These are phyloP conservation scores for Brachionus plicatilis DNA, from an alignment of 1,140 invertebrate genomes.

Conservation along the genomic window DNA sequence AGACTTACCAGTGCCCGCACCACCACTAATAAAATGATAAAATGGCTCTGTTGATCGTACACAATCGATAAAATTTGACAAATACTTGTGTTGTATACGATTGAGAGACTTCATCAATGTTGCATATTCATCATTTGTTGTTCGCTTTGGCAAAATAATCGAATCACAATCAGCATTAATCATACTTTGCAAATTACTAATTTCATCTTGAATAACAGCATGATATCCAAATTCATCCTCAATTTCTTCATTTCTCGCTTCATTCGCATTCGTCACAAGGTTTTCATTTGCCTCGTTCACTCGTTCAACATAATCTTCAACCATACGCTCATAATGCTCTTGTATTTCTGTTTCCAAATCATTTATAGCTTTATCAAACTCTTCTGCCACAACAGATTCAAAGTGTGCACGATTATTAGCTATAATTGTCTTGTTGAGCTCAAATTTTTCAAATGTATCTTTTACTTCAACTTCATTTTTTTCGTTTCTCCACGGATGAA, in stretches of 20 bases:
- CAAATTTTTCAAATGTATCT: not conserved
- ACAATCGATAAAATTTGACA: not conserved
- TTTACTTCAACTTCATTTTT: not conserved
- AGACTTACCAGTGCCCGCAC: not conserved
- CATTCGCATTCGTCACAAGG: not conserved
- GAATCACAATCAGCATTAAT: not conserved
- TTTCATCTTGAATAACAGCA: not conserved
- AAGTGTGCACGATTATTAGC: not conserved
- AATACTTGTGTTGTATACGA: not conserved
- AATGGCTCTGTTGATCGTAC: not conserved
- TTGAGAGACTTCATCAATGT: not conserved
- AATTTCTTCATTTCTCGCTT: not conserved
- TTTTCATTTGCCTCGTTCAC: not conserved
- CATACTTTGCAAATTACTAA: not conserved
- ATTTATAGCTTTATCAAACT: not conserved
- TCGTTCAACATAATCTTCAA: not conserved
- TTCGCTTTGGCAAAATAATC: not conserved
- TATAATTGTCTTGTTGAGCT: not conserved
- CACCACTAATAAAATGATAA: not conserved
- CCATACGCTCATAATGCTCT: not conserved
- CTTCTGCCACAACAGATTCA: not conserved
- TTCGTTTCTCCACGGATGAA: not conserved
- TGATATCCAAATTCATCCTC: conserved; percentile 1
- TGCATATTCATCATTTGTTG: not conserved
- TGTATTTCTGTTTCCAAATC: not conserved